Base-by-base conservation (phyloP, 2,888 invertebrate species). In the Copidosoma aretas region DNA sequence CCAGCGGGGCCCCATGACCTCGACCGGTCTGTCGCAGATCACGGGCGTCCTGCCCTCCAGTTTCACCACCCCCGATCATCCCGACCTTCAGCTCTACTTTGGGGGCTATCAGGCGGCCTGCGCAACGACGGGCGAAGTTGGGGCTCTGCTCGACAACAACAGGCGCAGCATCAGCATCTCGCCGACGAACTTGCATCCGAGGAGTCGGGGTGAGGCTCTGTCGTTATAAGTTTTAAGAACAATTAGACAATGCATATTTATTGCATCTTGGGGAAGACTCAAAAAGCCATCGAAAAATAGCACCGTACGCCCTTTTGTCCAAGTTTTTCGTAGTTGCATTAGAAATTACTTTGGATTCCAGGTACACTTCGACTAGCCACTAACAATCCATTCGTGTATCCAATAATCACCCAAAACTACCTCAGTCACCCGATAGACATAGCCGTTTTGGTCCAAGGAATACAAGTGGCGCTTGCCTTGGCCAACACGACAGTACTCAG, bases 341-440 rank as follows among this genome's bases (percentile, higher is more conserved):
- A 32, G 8, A 32, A 32, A 32, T 32, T 32, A 32, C 15, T n/a
- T 52, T 52, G 25, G 24, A 24, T 56, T 64, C 25, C 65, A 83
- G 83, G 83, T 21, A 76, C 66, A 17, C 69, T 83, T 41, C 77
- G 78, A 61, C 84, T 95, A 53, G 87, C 86, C 64, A 89, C 90
- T 0, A 86, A 86, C 25, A 88, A 94, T 82, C 93, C 94, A 0
- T 79, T 87, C 19, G 87, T 87, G 10, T 86, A 90, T 49, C 94
- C 94, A 0, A 73, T 89, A n/a, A 90, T 95, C 82, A 88, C 90
- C 74, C 91, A 91, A 0, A 93, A 93, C 81, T 94, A 95, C 82
- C 86, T 93, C 76, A 84, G 85, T 4, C 88, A 91, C 52, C 87
- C 89, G 0, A 86, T 89, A 73, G 94, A 94, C 77, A 79, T 88